A percentile compares a stretch with the other conserved stretches of the same genome.
Conservation (phyloP, 53 echinoderm and acorn worm genomes). For the Holothuria leucospilota region DNA sequence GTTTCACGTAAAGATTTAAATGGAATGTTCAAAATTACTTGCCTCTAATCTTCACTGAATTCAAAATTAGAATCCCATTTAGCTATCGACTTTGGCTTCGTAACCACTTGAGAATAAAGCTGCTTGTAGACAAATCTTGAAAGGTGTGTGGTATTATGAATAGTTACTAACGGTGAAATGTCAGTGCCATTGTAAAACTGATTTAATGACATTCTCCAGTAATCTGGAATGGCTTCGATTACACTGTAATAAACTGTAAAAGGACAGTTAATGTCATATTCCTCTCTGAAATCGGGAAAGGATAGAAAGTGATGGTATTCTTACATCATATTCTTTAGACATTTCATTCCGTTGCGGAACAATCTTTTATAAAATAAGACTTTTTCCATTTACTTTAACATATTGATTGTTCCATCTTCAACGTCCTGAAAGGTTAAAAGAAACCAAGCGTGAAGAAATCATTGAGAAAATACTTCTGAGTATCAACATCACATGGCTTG, state of each 20-base stretch:
- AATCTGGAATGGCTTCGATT: background rate
- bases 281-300: background rate
- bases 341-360: background rate
- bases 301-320: background rate
- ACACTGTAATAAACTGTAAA: background rate
- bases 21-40: background rate
- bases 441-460: too few relatives aligned
- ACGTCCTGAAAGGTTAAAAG: too few relatives aligned
- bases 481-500: too few relatives aligned
- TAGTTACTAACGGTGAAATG: background rate
- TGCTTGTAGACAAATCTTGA: background rate
- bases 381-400: background rate
- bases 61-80: background rate
- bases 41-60: background rate
- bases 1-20: constrained; percentile 3
- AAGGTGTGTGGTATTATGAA: background rate
- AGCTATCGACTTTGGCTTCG: background rate
- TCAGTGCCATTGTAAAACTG: background rate
- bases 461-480: too few relatives aligned
- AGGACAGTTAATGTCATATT: background rate
- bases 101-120: background rate
- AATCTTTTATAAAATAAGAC: background rate
- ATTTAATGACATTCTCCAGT: background rate
- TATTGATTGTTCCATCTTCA: too few relatives aligned
- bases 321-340: background rate